These are phyloP conservation scores for Cotesia vestalis DNA, from an alignment of 1,140 invertebrate genomes.

Conservation along the genomic window DNA sequence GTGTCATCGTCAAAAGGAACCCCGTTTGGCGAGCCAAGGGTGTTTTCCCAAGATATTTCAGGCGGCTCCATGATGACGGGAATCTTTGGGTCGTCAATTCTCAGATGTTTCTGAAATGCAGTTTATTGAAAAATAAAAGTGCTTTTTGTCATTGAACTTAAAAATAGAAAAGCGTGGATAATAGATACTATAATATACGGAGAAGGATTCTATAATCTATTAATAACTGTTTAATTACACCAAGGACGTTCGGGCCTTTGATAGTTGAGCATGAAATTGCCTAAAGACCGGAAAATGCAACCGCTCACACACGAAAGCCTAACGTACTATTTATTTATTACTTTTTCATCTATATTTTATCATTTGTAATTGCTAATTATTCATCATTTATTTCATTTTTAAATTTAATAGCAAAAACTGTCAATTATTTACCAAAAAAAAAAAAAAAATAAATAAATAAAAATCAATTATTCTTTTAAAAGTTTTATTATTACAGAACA, in stretches of 20 bases:
- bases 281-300: slow-evolving; percentile 60
- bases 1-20: slow-evolving; percentile 58
- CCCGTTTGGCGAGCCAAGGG: slow-evolving; percentile 51
- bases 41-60: slow-evolving; percentile 59
- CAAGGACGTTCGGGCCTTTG: slow-evolving; percentile 55
- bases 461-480: no score
- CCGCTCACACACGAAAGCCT: slow-evolving; percentile 46
- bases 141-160: slow-evolving; percentile 8
- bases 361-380: no score
- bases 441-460: no score
- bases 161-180: slow-evolving; percentile 39
- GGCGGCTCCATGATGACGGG: slow-evolving; percentile 49
- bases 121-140: neutral
- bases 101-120: slow-evolving; percentile 35
- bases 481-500: no score
- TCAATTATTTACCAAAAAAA: no score
- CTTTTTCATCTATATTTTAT: neutral
- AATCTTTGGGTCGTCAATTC: slow-evolving; percentile 37
- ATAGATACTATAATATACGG: slow-evolving; percentile 2
- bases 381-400: no score
- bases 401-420: no score
- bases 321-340: no score
- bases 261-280: slow-evolving; percentile 54
- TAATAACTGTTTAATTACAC: slow-evolving; percentile 54
- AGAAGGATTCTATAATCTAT: slow-evolving; percentile 41